Conservation (phyloP, 2,113 vertebrate species). For the Anas platyrhynchos region DNA sequence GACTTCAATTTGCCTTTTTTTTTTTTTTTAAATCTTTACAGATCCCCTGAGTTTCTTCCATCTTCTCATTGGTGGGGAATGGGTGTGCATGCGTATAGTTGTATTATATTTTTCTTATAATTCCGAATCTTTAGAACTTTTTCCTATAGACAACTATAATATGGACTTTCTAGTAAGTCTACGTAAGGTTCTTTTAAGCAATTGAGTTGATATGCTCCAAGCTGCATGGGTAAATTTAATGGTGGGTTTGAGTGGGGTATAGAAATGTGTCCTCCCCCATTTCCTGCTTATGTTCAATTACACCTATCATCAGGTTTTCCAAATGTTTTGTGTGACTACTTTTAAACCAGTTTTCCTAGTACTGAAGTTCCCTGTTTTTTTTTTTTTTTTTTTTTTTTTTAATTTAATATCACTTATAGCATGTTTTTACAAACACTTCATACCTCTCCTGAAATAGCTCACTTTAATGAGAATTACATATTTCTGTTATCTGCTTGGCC, state of each 20-base stretch:
- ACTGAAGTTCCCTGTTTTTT: neutral
- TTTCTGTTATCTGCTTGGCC: neutral
- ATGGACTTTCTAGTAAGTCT: neutral
- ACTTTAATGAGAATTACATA: neutral
- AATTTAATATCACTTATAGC: neutral
- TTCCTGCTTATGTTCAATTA: neutral
- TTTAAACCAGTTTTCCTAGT: neutral
- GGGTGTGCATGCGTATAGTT: neutral
- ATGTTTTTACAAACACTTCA: neutral
- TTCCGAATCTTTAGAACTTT: neutral
- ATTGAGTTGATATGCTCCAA: neutral
- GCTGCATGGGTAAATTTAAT: neutral
- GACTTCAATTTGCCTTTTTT: neutral
- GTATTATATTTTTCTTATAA: neutral
- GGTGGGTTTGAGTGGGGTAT: neutral
- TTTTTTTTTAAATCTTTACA: neutral
- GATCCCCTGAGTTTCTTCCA: neutral
- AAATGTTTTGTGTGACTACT: neutral
- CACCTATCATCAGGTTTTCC: neutral
- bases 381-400: no score
- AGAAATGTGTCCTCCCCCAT: neutral
- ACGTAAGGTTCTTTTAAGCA: neutral
- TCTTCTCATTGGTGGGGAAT: neutral
- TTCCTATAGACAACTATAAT: neutral
- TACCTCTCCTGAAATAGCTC: neutral